phyloP scores from a whole-genome alignment of 2,113 vertebrate genomes.

The Myotis yumanensis region DNA sequence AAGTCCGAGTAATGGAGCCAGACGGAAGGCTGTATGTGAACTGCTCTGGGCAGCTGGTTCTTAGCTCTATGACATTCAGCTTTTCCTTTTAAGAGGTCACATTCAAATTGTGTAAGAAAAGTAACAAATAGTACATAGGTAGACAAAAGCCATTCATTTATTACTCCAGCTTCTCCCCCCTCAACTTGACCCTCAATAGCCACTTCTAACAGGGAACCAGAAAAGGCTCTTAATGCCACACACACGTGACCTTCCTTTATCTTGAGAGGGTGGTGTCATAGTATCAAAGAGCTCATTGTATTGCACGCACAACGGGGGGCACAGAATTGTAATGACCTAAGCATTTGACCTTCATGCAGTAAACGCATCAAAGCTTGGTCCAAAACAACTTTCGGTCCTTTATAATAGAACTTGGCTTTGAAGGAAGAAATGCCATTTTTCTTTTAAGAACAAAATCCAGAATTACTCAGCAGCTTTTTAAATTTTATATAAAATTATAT shows the following conservation, averaged over 20 bases:
- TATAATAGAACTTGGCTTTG: conserved; percentile 22
- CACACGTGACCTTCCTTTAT: conserved; percentile 63
- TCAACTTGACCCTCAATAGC: conserved; percentile 49
- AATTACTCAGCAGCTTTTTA: conserved; percentile 2
- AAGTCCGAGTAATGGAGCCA: neutral
- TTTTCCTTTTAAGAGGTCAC: conserved; percentile 30
- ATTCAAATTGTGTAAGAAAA: conserved; percentile 48
- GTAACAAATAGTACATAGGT: conserved; percentile 41
- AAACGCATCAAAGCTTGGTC: conserved; percentile 49
- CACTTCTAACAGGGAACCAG: conserved; percentile 46
- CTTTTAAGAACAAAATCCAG: conserved; percentile 46
- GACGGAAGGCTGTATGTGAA: neutral
- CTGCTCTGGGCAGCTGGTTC: neutral
- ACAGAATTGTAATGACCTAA: conserved; percentile 49
- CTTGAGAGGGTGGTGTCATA: conserved; percentile 2
- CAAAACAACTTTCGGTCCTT: conserved; percentile 36
- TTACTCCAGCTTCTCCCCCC: conserved; percentile 23
- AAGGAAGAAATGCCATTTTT: conserved; percentile 34
- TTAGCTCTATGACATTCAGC: conserved; percentile 11
- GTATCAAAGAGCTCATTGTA: conserved; percentile 71
- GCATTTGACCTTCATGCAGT: conserved; percentile 61
- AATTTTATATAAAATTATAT: too few species aligned
- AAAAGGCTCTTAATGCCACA: conserved; percentile 50
- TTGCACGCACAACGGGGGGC: conserved; percentile 24
- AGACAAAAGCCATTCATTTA: conserved; percentile 65